Evolutionary conservation across 1,140 invertebrate species (phyloP).

Genomic region (Bombus waltoni): DNA sequence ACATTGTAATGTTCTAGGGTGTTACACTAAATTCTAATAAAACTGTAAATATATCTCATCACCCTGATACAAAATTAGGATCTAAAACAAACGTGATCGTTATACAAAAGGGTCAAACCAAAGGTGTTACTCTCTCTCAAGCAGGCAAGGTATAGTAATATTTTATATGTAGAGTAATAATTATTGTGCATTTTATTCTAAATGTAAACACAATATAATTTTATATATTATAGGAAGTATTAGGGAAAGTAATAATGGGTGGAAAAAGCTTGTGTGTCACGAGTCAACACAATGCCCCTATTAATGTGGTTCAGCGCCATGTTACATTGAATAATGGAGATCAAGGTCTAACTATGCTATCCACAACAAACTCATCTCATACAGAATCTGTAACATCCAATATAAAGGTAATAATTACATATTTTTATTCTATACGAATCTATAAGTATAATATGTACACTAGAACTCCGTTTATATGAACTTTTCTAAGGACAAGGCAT

Average conservation of each 20-base stretch:
- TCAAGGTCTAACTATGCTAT: constrained; percentile 66
- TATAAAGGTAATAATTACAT: constrained; percentile 57
- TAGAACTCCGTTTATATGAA: no score
- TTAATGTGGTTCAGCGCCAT: constrained; percentile 72
- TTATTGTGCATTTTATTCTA: constrained; percentile 8
- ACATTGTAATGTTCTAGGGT: constrained; percentile 59
- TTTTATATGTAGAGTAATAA: constrained; percentile 1
- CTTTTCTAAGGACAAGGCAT: not conserved
- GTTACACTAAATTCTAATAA: constrained; percentile 70
- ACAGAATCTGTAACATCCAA: constrained; percentile 62
- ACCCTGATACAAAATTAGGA: constrained; percentile 69
- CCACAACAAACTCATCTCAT: constrained; percentile 60
- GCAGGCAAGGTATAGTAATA: constrained; percentile 75
- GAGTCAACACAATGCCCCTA: constrained; percentile 71
- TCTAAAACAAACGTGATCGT: constrained; percentile 78
- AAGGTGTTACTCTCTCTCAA: constrained; percentile 77
- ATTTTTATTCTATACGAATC: not conserved
- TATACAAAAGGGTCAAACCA: constrained; percentile 76
- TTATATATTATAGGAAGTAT: constrained; percentile 73
- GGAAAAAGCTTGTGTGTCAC: constrained; percentile 74
- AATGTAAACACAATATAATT: constrained; percentile 1
- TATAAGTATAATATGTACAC: not conserved
- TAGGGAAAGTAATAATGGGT: constrained; percentile 78
- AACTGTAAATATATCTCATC: constrained; percentile 70
- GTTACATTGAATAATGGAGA: constrained; percentile 73